Percentiles rank a stretch among this genome's conserved stretches.
Evolutionary conservation across 2,113 vertebrate species (phyloP).

Genomic region (Lathamus discolor): DNA sequence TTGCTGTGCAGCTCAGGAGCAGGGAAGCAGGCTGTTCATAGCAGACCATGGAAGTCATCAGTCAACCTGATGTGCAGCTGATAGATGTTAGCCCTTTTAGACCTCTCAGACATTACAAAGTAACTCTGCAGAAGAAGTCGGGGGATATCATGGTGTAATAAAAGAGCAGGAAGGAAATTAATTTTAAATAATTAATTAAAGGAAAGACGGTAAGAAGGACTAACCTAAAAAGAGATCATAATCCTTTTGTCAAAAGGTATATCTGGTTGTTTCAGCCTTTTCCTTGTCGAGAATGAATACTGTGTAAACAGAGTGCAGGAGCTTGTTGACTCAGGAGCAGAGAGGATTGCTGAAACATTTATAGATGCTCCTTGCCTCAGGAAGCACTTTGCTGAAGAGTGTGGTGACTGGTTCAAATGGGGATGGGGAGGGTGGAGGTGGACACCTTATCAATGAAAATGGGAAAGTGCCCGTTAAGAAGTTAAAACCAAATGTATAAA

Average conservation of each 20-base stretch:
- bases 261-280: neutral
- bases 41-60: neutral
- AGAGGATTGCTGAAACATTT: neutral
- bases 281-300: neutral
- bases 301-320: neutral
- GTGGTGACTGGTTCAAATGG: neutral
- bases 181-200: conserved; percentile 28
- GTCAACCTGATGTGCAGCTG: neutral
- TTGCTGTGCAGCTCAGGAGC: conserved; percentile 46
- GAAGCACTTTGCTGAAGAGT: neutral
- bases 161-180: neutral
- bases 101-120: neutral
- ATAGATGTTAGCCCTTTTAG: conserved; percentile 20
- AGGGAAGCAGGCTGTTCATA: neutral
- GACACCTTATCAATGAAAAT: neutral
- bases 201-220: neutral
- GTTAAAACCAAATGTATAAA: neutral
- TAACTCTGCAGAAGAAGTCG: neutral
- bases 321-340: neutral
- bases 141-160: neutral
- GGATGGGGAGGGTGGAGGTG: neutral
- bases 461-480: neutral
- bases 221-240: neutral
- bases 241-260: neutral
- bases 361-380: neutral